phyloP scores from a whole-genome alignment of 2,888 invertebrate species.

The Caenorhabditis doughertyi region DNA sequence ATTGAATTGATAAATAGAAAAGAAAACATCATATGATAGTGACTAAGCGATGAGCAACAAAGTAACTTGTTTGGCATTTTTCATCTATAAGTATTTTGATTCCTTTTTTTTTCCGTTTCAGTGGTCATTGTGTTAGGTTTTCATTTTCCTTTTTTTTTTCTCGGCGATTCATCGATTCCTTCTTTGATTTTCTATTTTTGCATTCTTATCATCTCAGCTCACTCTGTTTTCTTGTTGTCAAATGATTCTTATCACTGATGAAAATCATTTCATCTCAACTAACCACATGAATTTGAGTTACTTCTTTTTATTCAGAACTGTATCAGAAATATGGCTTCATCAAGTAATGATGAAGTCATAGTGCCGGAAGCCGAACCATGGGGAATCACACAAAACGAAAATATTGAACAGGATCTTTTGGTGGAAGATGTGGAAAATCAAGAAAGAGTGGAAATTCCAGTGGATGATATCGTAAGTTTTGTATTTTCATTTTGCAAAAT shows the following conservation, averaged over 20 bases:
- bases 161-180: constrained; percentile 17
- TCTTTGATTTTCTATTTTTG: constrained; percentile 38
- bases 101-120: not conserved
- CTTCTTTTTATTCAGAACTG: not conserved
- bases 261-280: constrained; percentile 3
- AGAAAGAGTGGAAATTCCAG: constrained; percentile 64
- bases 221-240: constrained; percentile 39
- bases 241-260: constrained; percentile 19
- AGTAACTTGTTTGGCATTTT: not conserved
- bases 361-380: constrained; percentile 44
- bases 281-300: constrained; percentile 22
- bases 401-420: constrained; percentile 33
- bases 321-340: constrained; percentile 35
- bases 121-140: not conserved
- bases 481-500: not conserved
- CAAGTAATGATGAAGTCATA: constrained; percentile 7
- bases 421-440: constrained; percentile 43
- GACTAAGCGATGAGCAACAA: constrained; percentile 14
- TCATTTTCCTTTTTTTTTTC: not conserved
- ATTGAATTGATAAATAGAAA: not conserved
- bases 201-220: constrained; percentile 3
- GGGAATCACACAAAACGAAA: constrained; percentile 14
- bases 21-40: not conserved
- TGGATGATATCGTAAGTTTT: constrained; percentile 60
- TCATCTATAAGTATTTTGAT: not conserved